Evolutionary conservation across 2,113 vertebrate species (phyloP), one percentile per base, ranked within the genome.

Genomic region (Scomber japonicus): DNA sequence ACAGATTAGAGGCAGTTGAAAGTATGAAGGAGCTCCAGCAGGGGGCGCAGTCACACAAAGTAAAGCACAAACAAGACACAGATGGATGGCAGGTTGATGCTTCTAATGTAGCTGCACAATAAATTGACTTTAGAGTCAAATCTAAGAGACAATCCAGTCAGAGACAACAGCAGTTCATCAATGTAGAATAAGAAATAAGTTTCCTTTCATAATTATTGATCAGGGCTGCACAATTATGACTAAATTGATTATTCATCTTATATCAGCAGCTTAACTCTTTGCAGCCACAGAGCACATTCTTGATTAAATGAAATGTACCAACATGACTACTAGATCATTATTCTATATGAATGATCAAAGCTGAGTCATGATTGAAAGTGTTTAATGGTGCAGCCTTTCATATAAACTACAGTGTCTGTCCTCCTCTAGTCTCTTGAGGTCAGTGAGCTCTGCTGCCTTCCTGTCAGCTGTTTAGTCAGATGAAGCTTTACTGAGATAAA

Each of bases 41-140:
- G 89, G 79, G 74, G 89, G 88, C 67, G 71, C 82, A 61, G 54
- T 71, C 70, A 54, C 75, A 75, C 65, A 66, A 14, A 24, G 24
- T 15, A 72, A 86, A 71, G 55, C 84, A 81, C 80, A 82, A 30
- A 21, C 35, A 0, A 8, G 44, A 67, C 17, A 57, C 17, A 13
- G 56, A 13, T 4, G 46, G 40, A 68, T 0, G n/a, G 24, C 45
- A 74, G 64, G 13, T 14, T n/a, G 17, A 63, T 68, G 80, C 40
- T 78, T 66, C 63, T 48, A 1, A 19, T 68, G 60, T 12, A 56
- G 65, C 48, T 51, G 61, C 75, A 70, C 53, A 44, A 54, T 40
- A 40, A 1, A 9, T 40, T 0, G 35, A 40, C 35, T 40, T 40
- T 40, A 40, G 35, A 10, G 8, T 40, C 2, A 40, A 40, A 40